Conservation (phyloP, 2,113 vertebrate genomes). For the Bos taurus region ARS-UCD2.0 NC_037337.1:98778501-98779000, state of each 20-base stretch:
- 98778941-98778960: neutral
- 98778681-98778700: neutral
- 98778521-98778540: neutral
- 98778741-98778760: neutral
- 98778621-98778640: neutral
- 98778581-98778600: neutral
- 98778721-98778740: neutral
- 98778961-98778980: neutral
- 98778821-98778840: neutral
- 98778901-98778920: neutral
- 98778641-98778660: neutral
- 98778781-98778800: neutral
- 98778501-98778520: neutral
- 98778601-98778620: neutral
- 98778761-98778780: no score
- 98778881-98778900: neutral
- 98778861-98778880: neutral
- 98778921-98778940: neutral
- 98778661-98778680: neutral
- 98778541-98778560: neutral
- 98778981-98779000: neutral
- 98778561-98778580: neutral
- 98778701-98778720: neutral
- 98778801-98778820: neutral
- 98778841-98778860: neutral